These are phyloP conservation scores for Zelleria hepariella DNA, from an alignment of 2,888 invertebrate species.

Conservation along the genomic window DNA sequence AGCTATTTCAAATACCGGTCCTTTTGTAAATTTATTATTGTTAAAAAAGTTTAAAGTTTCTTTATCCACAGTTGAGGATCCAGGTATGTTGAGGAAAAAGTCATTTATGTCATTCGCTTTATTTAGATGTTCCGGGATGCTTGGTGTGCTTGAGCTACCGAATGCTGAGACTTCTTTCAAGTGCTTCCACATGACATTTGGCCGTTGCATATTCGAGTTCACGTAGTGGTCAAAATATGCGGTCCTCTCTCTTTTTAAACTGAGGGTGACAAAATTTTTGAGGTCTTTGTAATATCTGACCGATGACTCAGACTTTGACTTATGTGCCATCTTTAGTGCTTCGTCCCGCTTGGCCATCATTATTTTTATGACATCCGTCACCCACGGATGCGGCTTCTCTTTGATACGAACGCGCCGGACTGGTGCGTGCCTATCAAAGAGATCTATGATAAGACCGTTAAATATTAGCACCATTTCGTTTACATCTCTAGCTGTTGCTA, in stretches of 20 bases:
- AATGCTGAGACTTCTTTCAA: neutral
- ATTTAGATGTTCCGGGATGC: neutral
- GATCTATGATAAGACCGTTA: neutral
- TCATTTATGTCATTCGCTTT: neutral
- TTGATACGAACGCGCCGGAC: neutral
- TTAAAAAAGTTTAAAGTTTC: neutral
- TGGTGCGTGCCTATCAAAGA: conserved; percentile 3
- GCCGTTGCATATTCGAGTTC: neutral
- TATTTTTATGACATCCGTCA: conserved; percentile 1
- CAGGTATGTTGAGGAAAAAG: neutral
- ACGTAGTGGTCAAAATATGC: neutral
- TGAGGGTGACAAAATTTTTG: neutral
- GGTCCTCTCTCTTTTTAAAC: neutral
- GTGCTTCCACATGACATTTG: neutral
- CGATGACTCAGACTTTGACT: neutral
- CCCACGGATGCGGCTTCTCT: neutral
- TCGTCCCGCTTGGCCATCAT: conserved; percentile 1
- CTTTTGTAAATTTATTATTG: neutral
- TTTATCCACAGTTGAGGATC: neutral
- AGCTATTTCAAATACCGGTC: neutral
- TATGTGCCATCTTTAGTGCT: neutral
- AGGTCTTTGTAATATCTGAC: neutral
- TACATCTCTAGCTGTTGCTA: neutral
- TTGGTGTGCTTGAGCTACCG: neutral
- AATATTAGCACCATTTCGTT: neutral